A percentile compares a stretch with the other conserved stretches of the same genome.
These are phyloP conservation scores for Phrynocephalus forsythii DNA, from an alignment of 2,797 vertebrate genomes.

Conservation along the genomic window DNA sequence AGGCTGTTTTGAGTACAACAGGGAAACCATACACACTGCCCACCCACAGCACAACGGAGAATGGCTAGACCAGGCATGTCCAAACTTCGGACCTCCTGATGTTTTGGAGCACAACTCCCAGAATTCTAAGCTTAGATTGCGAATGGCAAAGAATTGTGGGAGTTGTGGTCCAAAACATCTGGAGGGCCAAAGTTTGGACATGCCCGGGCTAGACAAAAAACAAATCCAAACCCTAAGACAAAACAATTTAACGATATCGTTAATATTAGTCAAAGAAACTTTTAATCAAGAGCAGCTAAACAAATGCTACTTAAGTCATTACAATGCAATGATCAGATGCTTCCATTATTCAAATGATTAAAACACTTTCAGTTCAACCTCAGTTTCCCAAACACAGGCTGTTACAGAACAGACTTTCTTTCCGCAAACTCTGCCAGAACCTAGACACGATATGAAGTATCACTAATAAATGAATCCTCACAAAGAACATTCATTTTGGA, in stretches of 20 bases:
- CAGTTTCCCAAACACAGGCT: neutral
- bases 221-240: neutral
- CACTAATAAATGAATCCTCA: neutral
- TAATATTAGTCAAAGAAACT: neutral
- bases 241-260: neutral
- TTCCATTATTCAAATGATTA: neutral
- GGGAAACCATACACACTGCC: neutral
- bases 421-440: neutral
- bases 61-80: too few species aligned
- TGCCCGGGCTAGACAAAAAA: neutral
- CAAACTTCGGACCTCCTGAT: too few species aligned
- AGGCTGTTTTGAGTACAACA: neutral
- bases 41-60: neutral
- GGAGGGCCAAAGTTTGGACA: too few species aligned
- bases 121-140: too few species aligned
- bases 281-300: neutral
- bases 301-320: neutral
- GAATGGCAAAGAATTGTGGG: too few species aligned
- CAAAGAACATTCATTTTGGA: neutral
- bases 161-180: too few species aligned
- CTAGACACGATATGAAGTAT: neutral
- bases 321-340: neutral
- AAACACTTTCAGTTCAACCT: neutral
- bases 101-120: too few species aligned
- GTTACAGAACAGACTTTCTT: neutral